Conservation (phyloP, 1,140 invertebrate genomes). For the Lordiphosa mommai region DNA sequence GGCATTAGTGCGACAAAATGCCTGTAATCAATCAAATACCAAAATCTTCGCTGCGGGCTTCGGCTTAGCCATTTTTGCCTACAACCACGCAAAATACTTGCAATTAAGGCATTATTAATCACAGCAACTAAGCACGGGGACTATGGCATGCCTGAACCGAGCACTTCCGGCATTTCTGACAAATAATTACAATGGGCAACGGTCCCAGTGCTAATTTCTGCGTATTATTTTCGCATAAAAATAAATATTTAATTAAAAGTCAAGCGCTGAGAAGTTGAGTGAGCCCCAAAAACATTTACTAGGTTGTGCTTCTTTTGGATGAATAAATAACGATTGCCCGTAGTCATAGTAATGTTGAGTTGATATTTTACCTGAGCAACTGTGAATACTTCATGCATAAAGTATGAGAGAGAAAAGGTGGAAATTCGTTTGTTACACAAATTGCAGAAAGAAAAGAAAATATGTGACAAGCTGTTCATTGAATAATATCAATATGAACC, state of each 20-base stretch:
- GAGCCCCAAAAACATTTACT: conserved; percentile 9
- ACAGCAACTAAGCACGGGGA: conserved; percentile 56
- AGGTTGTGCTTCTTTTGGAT: not conserved
- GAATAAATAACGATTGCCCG: not conserved
- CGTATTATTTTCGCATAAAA: conserved; percentile 65
- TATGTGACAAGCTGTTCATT: too few species aligned
- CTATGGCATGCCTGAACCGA: conserved; percentile 39
- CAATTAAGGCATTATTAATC: conserved; percentile 77
- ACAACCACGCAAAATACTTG: conserved; percentile 53
- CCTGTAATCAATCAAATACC: conserved; percentile 68
- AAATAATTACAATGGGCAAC: conserved; percentile 75
- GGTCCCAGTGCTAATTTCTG: conserved; percentile 43
- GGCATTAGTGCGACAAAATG: conserved; percentile 70
- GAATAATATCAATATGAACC: too few species aligned
- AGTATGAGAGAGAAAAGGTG: too few species aligned
- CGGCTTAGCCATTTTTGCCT: conserved; percentile 18
- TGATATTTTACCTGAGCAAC: too few species aligned
- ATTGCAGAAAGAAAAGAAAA: too few species aligned
- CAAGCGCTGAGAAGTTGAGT: conserved; percentile 16
- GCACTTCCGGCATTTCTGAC: conserved; percentile 44
- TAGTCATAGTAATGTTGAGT: conserved; percentile 5
- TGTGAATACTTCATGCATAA: too few species aligned
- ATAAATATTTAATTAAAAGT: conserved; percentile 76
- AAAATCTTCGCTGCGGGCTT: conserved; percentile 12
- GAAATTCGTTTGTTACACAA: too few species aligned